phyloP scores from a whole-genome alignment of 2,888 invertebrate species.

The Acrobasis repandana region DNA sequence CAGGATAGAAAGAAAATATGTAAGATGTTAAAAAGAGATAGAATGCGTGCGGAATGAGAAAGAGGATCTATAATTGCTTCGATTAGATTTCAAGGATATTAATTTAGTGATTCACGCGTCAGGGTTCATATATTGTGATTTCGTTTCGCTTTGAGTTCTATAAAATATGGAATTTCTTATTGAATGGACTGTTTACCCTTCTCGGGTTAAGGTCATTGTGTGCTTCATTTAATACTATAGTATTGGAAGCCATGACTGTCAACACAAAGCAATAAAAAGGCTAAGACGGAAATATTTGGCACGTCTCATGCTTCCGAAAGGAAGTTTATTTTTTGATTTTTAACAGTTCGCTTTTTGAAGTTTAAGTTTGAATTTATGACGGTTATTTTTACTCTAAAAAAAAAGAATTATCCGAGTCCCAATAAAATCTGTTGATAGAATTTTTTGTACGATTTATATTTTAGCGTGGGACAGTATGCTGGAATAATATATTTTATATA shows the following conservation, averaged over 20 bases:
- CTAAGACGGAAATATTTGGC: constrained; percentile 73
- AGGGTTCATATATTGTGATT: constrained; percentile 78
- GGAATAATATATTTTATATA: background rate
- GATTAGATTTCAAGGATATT: constrained; percentile 82
- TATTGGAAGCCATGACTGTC: constrained; percentile 69
- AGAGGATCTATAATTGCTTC: constrained; percentile 75
- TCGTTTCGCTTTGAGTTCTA: constrained; percentile 60
- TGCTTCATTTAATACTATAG: constrained; percentile 53
- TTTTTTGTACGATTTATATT: background rate
- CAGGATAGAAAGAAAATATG: constrained; percentile 38
- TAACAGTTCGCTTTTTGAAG: constrained; percentile 34
- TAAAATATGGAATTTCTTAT: constrained; percentile 58
- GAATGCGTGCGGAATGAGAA: constrained; percentile 44
- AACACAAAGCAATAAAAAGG: constrained; percentile 65
- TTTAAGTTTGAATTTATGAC: constrained; percentile 19
- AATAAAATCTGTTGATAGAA: background rate
- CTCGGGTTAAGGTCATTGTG: constrained; percentile 70
- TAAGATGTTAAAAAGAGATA: constrained; percentile 41
- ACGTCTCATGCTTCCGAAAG: constrained; percentile 56
- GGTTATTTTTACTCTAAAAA: constrained; percentile 35
- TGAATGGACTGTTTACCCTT: constrained; percentile 75
- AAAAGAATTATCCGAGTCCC: constrained; percentile 18
- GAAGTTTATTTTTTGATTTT: constrained; percentile 64
- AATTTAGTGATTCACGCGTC: constrained; percentile 77
- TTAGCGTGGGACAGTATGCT: constrained; percentile 2